phyloP scores from a whole-genome alignment of 1,140 invertebrate genomes.

The Neotoxoptera formosana region DNA sequence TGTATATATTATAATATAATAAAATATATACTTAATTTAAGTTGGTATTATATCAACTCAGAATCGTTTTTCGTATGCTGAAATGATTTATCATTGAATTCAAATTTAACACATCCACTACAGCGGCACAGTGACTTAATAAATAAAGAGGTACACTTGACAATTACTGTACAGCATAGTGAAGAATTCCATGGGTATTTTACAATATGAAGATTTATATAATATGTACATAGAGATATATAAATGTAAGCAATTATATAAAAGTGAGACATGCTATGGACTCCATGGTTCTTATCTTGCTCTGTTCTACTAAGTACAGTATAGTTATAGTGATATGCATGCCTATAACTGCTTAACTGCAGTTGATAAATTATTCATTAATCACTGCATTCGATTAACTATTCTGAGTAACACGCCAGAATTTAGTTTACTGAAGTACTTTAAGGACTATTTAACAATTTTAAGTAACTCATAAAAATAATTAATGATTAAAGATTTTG shows the following conservation, averaged over 20 bases:
- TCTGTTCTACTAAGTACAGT: background rate
- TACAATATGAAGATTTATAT: too few relatives aligned
- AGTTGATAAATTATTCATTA: too few relatives aligned
- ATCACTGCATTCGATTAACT: background rate
- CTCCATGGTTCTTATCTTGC: too few relatives aligned
- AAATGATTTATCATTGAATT: background rate
- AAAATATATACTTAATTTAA: too few relatives aligned
- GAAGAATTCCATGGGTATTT: too few relatives aligned
- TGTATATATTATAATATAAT: too few relatives aligned
- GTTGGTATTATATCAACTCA: too few relatives aligned
- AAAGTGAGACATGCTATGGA: background rate
- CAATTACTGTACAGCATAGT: too few relatives aligned
- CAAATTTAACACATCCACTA: background rate
- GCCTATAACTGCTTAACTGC: too few relatives aligned
- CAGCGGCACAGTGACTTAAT: background rate
- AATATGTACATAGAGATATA: too few relatives aligned
- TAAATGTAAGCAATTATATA: too few relatives aligned
- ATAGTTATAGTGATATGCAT: too few relatives aligned
- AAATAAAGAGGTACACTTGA: background rate
- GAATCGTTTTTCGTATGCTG: background rate
- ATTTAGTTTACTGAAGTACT: background rate
- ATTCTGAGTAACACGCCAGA: background rate
- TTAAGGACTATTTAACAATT: background rate
- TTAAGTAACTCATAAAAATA: background rate
- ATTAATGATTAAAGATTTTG: background rate